Base-by-base conservation (phyloP, 2,113 vertebrate species). In the Guaruba guarouba region DNA sequence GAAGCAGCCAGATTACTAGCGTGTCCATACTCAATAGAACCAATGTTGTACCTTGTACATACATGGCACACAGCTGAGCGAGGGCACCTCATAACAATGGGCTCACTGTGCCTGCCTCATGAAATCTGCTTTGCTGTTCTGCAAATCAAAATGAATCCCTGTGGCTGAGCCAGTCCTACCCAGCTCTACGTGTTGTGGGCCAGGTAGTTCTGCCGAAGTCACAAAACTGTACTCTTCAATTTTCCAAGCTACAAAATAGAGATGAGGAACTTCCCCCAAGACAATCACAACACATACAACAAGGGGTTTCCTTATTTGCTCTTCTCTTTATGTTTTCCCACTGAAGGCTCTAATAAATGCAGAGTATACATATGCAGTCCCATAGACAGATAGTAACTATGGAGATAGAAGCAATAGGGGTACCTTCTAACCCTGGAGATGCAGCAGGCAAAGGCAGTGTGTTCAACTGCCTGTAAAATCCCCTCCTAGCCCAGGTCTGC, bases 21-120 rank as follows among this genome's bases (percentile, higher is more conserved):
- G 5, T 7, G 0, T 48, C 28, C 16, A 24, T 48, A 24, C 2
- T 57, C 49, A 44, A 6, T 0, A 68, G 15, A 63, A 28, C 5
- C 18, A 31, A 23, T n/a, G 44, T 59, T 12, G 13, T 39, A 28
- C n/a, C 7, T 63, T 19, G 9, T 20, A 41, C 1, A 1, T 22
- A 41, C 13, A 37, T 1, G 3, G 13, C n/a, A 43, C 23, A 22
- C 9, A 80, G 37, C 49, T 44, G 48, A 35, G 10, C 15, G 5
- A 57, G 33, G 54, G 29, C 13, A 52, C 4, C 39, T 70, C 11
- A 6, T 61, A n/a, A 59, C 22, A 48, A 3, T 29, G 37, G 29
- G 18, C 43, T 46, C 24, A 43, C 24, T 33, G 24, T 1, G 1
- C 22, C 29, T 43, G 29, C 43, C 9, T 13, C 7, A 22, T 52